phyloP scores from a whole-genome alignment of 2,888 invertebrate species.

The Pachydiplax longipennis region DNA sequence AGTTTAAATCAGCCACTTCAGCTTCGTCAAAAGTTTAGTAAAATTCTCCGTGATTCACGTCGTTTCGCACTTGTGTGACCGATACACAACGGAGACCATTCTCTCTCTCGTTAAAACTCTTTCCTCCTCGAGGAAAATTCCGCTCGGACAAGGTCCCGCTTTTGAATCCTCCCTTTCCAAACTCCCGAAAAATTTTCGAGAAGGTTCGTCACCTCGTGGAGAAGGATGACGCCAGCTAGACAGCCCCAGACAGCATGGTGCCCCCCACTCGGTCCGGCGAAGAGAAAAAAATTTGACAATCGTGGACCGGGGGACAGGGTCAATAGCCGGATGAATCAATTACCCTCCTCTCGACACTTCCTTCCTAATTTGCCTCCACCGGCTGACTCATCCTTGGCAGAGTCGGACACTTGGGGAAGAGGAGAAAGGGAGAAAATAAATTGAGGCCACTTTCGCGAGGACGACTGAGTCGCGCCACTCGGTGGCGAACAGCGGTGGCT shows the following conservation, averaged over 20 bases:
- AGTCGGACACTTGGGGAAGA: background rate
- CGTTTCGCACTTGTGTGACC: too few species aligned
- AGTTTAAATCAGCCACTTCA: too few species aligned
- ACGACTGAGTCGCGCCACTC: too few species aligned
- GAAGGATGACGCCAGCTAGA: background rate
- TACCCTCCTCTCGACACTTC: background rate
- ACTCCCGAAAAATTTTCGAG: background rate
- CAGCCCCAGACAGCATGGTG: constrained; percentile 23
- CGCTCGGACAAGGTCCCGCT: too few species aligned
- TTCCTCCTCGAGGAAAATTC: too few species aligned
- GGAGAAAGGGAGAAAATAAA: too few species aligned
- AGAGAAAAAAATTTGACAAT: constrained; percentile 1
- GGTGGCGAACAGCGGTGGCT: too few species aligned
- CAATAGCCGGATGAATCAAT: constrained; percentile 26
- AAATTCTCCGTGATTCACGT: too few species aligned
- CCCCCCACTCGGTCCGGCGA: background rate
- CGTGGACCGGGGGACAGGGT: constrained; percentile 1
- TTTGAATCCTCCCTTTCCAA: background rate
- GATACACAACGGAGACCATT: too few species aligned
- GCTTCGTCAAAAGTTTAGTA: too few species aligned
- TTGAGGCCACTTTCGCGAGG: too few species aligned
- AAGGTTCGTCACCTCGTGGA: background rate
- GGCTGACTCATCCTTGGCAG: constrained; percentile 26
- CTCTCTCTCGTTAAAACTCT: too few species aligned
- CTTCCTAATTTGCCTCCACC: background rate